phyloP scores from a whole-genome alignment of 2,888 invertebrate genomes.

The Furcula furcula region DNA sequence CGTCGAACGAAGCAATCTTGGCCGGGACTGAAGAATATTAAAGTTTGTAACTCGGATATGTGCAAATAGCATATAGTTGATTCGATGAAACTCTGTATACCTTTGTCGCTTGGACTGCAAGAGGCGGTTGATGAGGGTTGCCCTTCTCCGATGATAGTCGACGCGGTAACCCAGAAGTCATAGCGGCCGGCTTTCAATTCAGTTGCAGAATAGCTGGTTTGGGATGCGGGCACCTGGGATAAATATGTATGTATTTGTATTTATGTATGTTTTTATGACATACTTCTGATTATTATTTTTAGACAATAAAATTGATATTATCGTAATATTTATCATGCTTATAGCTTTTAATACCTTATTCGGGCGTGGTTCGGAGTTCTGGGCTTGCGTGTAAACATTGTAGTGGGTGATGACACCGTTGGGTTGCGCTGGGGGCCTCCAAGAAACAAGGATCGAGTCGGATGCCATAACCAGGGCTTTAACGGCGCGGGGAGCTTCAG shows the following conservation, averaged over 20 bases:
- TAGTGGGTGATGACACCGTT: constrained; percentile 97
- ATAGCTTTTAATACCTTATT: constrained; percentile 84
- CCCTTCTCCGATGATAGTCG: constrained; percentile 96
- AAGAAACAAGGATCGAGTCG: constrained; percentile 95
- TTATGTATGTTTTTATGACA: no score
- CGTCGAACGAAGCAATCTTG: constrained; percentile 96
- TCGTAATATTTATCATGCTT: neutral
- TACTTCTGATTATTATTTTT: no score
- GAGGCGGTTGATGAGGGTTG: constrained; percentile 93
- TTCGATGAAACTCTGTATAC: constrained; percentile 56
- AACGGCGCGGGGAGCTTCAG: constrained; percentile 95
- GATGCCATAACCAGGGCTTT: constrained; percentile 96
- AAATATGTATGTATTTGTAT: no score
- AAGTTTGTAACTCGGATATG: neutral
- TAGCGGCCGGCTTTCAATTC: constrained; percentile 92
- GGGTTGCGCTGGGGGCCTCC: constrained; percentile 95
- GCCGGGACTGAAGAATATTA: constrained; percentile 87
- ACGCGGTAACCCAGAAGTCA: constrained; percentile 97
- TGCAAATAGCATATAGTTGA: neutral
- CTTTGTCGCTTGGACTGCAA: constrained; percentile 91
- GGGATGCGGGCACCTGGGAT: constrained; percentile 87
- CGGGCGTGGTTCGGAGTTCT: constrained; percentile 85
- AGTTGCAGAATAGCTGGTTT: constrained; percentile 93
- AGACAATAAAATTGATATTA: no score
- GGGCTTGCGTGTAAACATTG: constrained; percentile 93